Base-by-base conservation (phyloP, 1,140 invertebrate genomes). In the Cyrtorhinus lividipennis region DNA sequence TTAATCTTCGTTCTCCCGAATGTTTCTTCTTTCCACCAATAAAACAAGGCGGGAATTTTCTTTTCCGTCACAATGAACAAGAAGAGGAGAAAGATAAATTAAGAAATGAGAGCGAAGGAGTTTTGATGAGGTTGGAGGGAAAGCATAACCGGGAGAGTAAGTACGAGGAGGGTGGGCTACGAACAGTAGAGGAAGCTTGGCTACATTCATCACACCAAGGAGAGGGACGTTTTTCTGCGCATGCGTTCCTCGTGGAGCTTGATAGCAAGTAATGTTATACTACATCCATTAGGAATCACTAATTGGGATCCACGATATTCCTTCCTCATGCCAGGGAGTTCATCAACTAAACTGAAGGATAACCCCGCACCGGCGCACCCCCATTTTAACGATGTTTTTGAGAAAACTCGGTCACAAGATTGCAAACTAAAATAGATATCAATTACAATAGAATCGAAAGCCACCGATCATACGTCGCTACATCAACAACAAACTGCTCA, bases 1-100 rank as follows among this genome's bases (percentile, higher is more conserved):
- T 59, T 59, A 59, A 59, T 59, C 58, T 30, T 59, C 26, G n/a
- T 30, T n/a, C 26, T 8, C 22, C 26, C 15, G 15, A 26, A 53
- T 5, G 48, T 10, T 30, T 26, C 15, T 59, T 59, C 24, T 24
- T 3, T 30, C 58, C 15, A n/a, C 58, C n/a, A 30, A 59, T 59
- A 59, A 59, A 59, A 59, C 58, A 26, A 53, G 20, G 20, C 10
- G 20, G 20, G 20, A 53, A 10, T 53, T n/a, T n/a, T n/a, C n/a
- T n/a, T n/a, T 53, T 53, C 20, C 48, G 48, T 53, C 48, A 53
- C 48, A 53, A 53, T 13, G 18, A 20, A 53, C 10, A 53, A 20
- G 48, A 12, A 22, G 20, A 53, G 20, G 20, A n/a, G 48, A 22
- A 53, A 53, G 48, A 53, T 12, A 53, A 53, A 53, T 15, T 53